A percentile compares a stretch with the other conserved stretches of the same genome.
Evolutionary conservation across 2,888 invertebrate genomes (phyloP).

Genomic region (Perdita meconis): DNA sequence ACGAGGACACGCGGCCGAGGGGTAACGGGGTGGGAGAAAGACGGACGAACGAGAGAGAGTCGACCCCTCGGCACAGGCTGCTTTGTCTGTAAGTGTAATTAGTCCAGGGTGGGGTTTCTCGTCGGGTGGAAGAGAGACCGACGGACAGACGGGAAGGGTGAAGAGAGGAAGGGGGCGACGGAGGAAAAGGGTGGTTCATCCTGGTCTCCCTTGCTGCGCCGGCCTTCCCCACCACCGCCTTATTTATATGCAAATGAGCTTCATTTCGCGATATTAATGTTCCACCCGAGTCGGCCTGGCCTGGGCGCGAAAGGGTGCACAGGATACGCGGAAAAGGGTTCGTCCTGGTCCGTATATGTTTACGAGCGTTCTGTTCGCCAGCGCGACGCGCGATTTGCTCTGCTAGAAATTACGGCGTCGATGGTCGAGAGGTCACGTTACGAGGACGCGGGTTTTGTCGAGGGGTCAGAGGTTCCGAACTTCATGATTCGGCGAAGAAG

Average conservation of each 20-base stretch:
- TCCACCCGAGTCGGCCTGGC: constrained; percentile 81
- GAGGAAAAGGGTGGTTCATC: constrained; percentile 76
- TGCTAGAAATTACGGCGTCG: constrained; percentile 56
- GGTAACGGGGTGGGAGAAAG: constrained; percentile 24
- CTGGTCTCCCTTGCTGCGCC: constrained; percentile 74
- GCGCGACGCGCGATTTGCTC: constrained; percentile 58
- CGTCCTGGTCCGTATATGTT: constrained; percentile 78
- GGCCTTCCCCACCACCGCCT: constrained; percentile 85
- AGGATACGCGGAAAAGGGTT: constrained; percentile 81
- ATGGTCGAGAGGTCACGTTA: constrained; percentile 14
- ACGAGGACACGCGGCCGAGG: constrained; percentile 8
- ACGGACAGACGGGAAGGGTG: constrained; percentile 32
- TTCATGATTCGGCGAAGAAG: neutral
- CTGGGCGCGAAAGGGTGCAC: constrained; percentile 70
- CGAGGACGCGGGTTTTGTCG: neutral
- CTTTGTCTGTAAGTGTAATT: constrained; percentile 84
- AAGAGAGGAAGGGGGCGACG: constrained; percentile 37
- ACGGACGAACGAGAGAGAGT: constrained; percentile 41
- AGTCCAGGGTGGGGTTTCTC: constrained; percentile 81
- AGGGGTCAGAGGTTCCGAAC: neutral
- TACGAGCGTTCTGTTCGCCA: constrained; percentile 76
- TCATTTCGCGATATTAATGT: constrained; percentile 95
- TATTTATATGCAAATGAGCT: constrained; percentile 96
- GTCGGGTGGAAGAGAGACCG: constrained; percentile 59
- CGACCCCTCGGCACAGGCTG: constrained; percentile 79